Conservation (phyloP, 1,140 invertebrate genomes). For the Galleria mellonella region DNA sequence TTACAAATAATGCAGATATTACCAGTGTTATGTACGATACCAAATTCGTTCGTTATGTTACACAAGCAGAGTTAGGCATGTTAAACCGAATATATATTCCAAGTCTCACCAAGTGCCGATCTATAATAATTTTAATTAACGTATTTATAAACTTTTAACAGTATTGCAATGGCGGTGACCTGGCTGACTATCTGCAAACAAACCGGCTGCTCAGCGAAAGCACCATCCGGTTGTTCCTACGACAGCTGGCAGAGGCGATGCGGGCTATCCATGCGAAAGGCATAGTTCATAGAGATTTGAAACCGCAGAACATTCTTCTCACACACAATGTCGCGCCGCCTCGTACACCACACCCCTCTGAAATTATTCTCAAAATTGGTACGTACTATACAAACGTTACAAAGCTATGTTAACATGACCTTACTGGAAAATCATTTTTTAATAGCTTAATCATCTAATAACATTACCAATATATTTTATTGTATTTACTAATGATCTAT, state of each 20-base stretch:
- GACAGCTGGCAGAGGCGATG: slow-evolving; percentile 98
- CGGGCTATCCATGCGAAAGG: slow-evolving; percentile 96
- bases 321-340: slow-evolving; percentile 82
- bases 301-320: slow-evolving; percentile 97
- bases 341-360: slow-evolving; percentile 88
- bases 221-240: slow-evolving; percentile 95
- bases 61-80: too few relatives aligned
- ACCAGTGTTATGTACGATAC: too few relatives aligned
- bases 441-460: too few relatives aligned
- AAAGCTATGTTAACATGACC: too few relatives aligned
- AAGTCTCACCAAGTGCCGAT: too few relatives aligned
- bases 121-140: too few relatives aligned
- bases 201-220: slow-evolving; percentile 96
- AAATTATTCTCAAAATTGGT: slow-evolving; percentile 97
- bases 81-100: too few relatives aligned
- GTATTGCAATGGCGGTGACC: slow-evolving; percentile 99
- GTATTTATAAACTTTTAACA: slow-evolving; percentile 51
- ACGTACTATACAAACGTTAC: slow-evolving; percentile 9
- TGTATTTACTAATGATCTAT: too few relatives aligned
- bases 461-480: too few relatives aligned
- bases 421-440: too few relatives aligned
- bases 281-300: slow-evolving; percentile 98
- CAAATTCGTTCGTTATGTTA: too few relatives aligned
- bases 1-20: too few relatives aligned
- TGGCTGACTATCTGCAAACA: slow-evolving; percentile 96